phyloP scores from a whole-genome alignment of 2,888 invertebrate species.

The Nomada ferruginata region DNA sequence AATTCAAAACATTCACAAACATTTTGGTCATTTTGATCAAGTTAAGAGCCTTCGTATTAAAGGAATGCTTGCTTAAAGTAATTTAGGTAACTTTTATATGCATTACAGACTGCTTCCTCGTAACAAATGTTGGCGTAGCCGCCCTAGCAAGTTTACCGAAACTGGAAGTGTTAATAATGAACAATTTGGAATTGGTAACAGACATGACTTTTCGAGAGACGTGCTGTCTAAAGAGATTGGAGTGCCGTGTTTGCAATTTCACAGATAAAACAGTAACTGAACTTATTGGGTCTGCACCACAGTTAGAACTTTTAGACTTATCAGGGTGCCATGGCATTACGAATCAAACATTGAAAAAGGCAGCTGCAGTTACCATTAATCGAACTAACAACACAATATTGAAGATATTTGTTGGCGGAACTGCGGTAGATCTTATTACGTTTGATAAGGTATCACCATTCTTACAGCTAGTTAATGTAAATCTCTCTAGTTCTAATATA shows the following conservation, averaged over 20 bases:
- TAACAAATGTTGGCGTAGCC: constrained; percentile 60
- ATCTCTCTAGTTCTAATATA: constrained; percentile 53
- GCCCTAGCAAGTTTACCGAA: constrained; percentile 73
- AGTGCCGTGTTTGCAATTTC: constrained; percentile 74
- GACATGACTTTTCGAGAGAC: constrained; percentile 72
- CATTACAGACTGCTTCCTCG: constrained; percentile 47
- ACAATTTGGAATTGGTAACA: constrained; percentile 69
- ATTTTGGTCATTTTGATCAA: too few species aligned
- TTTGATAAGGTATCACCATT: constrained; percentile 74
- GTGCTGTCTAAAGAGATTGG: constrained; percentile 72
- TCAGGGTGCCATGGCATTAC: constrained; percentile 75
- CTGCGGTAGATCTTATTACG: constrained; percentile 57
- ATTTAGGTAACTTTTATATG: neutral
- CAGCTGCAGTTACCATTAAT: constrained; percentile 72
- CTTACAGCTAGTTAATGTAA: constrained; percentile 76
- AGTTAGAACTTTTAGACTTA: constrained; percentile 77
- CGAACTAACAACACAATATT: constrained; percentile 77
- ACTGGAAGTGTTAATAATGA: constrained; percentile 75
- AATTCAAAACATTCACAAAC: too few species aligned
- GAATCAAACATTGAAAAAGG: constrained; percentile 70
- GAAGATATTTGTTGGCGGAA: constrained; percentile 76
- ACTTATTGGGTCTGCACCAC: constrained; percentile 71
- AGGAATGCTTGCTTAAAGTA: neutral
- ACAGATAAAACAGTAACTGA: constrained; percentile 30
- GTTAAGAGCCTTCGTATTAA: too few species aligned